These are phyloP conservation scores for Pocota personata DNA, from an alignment of 2,888 invertebrate genomes.

Conservation along the genomic window DNA sequence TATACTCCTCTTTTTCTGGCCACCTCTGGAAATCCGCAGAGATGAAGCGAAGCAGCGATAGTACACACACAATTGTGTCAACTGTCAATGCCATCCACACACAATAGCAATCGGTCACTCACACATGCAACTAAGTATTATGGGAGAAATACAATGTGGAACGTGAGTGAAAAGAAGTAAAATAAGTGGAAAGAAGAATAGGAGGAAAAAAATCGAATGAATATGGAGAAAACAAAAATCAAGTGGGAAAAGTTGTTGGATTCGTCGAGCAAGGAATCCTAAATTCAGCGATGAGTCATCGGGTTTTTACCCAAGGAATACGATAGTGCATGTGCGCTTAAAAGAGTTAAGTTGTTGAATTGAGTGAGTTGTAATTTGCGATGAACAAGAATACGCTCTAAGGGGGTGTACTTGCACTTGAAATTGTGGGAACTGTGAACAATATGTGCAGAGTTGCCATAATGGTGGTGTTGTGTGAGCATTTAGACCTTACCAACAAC, in stretches of 20 bases:
- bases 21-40: conserved; percentile 48
- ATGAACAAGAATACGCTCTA: neutral
- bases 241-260: conserved; percentile 9
- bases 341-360: conserved; percentile 26
- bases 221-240: neutral
- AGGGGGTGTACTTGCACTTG: conserved; percentile 16
- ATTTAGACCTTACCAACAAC: no score
- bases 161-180: conserved; percentile 10
- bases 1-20: conserved; percentile 69
- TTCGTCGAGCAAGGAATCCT: conserved; percentile 43
- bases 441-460: neutral
- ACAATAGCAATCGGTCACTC: neutral
- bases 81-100: conserved; percentile 67
- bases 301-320: conserved; percentile 56
- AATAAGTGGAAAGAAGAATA: neutral
- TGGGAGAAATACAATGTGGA: conserved; percentile 39
- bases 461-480: neutral
- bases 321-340: conserved; percentile 43
- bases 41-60: conserved; percentile 59
- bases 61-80: conserved; percentile 19
- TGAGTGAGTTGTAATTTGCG: conserved; percentile 10
- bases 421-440: neutral
- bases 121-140: neutral
- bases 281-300: conserved; percentile 70
- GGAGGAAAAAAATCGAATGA: neutral